A percentile compares a stretch with the other conserved stretches of the same genome.
Conservation (phyloP, 2,888 invertebrate genomes). For the Creontiades dilutus region DNA sequence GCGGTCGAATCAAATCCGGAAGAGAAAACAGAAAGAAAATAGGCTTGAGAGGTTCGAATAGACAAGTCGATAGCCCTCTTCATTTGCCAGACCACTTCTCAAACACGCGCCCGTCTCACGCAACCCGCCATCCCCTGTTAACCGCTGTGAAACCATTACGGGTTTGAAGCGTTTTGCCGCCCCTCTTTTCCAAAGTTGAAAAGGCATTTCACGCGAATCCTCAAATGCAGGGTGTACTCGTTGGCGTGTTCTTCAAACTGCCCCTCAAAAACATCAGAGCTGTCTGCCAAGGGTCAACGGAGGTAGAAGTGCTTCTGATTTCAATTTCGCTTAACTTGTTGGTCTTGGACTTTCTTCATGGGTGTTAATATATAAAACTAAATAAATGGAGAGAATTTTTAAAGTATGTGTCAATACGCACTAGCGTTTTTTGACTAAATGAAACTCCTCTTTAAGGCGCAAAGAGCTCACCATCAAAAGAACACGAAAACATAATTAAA, state of each 20-base stretch:
- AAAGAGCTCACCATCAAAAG: too few relatives aligned
- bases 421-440: too few relatives aligned
- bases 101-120: slow-evolving; percentile 67
- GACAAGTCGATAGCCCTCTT: slow-evolving; percentile 68
- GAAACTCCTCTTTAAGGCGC: too few relatives aligned
- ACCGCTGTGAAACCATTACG: slow-evolving; percentile 20
- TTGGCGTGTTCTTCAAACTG: too few relatives aligned
- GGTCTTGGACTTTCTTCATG: too few relatives aligned
- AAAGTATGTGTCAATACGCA: too few relatives aligned
- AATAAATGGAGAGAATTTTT: too few relatives aligned
- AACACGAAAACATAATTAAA: too few relatives aligned
- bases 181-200: not conserved
- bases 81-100: slow-evolving; percentile 66
- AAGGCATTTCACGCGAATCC: slow-evolving; percentile 19
- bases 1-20: slow-evolving; percentile 62
- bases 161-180: not conserved
- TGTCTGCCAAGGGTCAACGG: not conserved
- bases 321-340: not conserved
- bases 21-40: slow-evolving; percentile 59
- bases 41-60: slow-evolving; percentile 59
- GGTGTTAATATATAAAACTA: too few relatives aligned
- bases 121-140: slow-evolving; percentile 66
- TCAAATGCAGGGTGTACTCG: not conserved
- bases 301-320: not conserved
- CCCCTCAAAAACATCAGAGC: not conserved